Evolutionary conservation across 2,113 vertebrate genomes (phyloP).

Genomic region (Stigmatopora argus): DNA sequence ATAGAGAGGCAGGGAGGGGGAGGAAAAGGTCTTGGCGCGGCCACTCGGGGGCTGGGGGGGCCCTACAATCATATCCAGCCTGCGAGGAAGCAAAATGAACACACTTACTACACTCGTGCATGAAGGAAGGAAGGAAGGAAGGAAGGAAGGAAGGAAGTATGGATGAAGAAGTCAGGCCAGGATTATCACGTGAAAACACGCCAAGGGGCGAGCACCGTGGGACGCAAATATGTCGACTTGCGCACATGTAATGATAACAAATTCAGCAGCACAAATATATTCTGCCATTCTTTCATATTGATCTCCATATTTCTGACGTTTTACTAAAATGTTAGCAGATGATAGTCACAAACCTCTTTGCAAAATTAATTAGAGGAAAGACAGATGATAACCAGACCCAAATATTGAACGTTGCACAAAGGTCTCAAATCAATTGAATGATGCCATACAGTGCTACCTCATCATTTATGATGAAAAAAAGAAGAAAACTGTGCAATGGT

Average conservation of each 20-base stretch:
- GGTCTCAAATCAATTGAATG: too few species aligned
- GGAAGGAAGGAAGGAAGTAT: not conserved
- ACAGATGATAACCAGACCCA: not conserved
- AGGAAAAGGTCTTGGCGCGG: conserved; percentile 62
- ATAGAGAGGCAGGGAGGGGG: conserved; percentile 56
- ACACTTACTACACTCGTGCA: conserved; percentile 22
- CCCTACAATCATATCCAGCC: conserved; percentile 63
- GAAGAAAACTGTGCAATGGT: too few species aligned
- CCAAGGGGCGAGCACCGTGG: too few species aligned
- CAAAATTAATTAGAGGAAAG: not conserved
- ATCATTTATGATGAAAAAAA: too few species aligned
- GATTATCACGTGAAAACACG: too few species aligned
- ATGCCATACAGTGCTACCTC: too few species aligned
- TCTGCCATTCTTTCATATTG: not conserved
- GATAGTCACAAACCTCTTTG: not conserved
- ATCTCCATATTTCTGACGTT: not conserved
- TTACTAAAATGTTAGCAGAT: not conserved
- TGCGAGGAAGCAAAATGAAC: conserved; percentile 44
- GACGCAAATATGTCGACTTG: not conserved
- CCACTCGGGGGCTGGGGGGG: conserved; percentile 51
- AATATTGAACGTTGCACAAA: too few species aligned
- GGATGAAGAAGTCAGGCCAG: conserved; percentile 1
- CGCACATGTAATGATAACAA: not conserved
- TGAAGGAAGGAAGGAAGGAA: not conserved
- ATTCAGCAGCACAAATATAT: not conserved